A percentile compares a stretch with the other conserved stretches of the same genome.
These are phyloP conservation scores for Pseudotriccus pelzelni DNA, from an alignment of 2,797 vertebrate species.

Conservation along the genomic window DNA sequence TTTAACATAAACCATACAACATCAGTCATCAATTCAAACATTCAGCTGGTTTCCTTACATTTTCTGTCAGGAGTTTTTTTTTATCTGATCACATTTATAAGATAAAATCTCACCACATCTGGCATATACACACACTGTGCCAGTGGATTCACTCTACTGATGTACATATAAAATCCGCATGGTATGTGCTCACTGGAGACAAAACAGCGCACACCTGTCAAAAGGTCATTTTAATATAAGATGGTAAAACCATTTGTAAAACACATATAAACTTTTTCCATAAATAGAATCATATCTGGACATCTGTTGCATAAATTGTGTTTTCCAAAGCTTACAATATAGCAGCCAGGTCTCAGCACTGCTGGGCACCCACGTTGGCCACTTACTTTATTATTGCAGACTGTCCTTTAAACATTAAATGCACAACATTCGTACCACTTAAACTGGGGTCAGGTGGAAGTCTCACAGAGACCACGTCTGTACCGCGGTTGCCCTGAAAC, in stretches of 20 bases:
- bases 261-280: slow-evolving; percentile 95
- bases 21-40: slow-evolving; percentile 92
- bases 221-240: slow-evolving; percentile 94
- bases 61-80: slow-evolving; percentile 85
- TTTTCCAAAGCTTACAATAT: slow-evolving; percentile 91
- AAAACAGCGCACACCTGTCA: slow-evolving; percentile 91
- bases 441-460: slow-evolving; percentile 97
- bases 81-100: slow-evolving; percentile 85
- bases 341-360: slow-evolving; percentile 97
- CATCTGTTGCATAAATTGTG: slow-evolving; percentile 88
- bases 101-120: slow-evolving; percentile 90
- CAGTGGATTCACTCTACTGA: slow-evolving; percentile 89
- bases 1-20: slow-evolving; percentile 95
- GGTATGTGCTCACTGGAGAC: slow-evolving; percentile 93
- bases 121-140: slow-evolving; percentile 86
- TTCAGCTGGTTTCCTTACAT: slow-evolving; percentile 90
- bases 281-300: slow-evolving; percentile 95
- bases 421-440: slow-evolving; percentile 99
- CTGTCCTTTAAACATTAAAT: slow-evolving; percentile 99
- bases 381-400: slow-evolving; percentile 99
- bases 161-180: slow-evolving; percentile 93
- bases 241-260: slow-evolving; percentile 97
- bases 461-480: slow-evolving; percentile 99
- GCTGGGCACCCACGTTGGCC: slow-evolving; percentile 91
- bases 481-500: slow-evolving; percentile 95